A percentile compares a stretch with the other conserved stretches of the same genome.
Conservation (phyloP, 2,888 invertebrate genomes). For the Cosmia pyralina region DNA sequence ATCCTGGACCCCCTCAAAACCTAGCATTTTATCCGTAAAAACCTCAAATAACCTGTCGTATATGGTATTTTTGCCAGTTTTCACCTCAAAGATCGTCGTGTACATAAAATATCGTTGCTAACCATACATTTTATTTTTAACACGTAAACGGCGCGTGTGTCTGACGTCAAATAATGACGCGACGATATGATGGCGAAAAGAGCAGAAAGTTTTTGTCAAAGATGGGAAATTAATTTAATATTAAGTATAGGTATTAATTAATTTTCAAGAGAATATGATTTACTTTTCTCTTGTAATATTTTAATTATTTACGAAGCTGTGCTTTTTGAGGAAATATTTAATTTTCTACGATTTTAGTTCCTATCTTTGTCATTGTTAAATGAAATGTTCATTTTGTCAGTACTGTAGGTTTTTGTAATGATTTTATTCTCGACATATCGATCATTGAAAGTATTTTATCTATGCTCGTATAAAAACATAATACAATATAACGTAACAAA, state of each 20-base stretch:
- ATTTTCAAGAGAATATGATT: slow-evolving; percentile 23
- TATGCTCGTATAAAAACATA: no score
- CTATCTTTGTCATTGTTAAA: not conserved
- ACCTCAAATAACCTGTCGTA: not conserved
- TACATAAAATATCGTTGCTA: slow-evolving; percentile 6
- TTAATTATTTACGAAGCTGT: not conserved
- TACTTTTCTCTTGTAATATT: slow-evolving; percentile 13
- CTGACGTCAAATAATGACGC: slow-evolving; percentile 26
- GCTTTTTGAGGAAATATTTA: not conserved
- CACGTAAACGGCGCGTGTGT: slow-evolving; percentile 12
- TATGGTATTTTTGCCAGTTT: not conserved
- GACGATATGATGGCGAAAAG: slow-evolving; percentile 5
- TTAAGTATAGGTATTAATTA: slow-evolving; percentile 9
- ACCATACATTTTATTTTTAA: slow-evolving; percentile 17
- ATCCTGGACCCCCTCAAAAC: no score
- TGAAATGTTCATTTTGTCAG: not conserved
- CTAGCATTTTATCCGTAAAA: not conserved
- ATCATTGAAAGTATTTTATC: not conserved
- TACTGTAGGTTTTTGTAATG: not conserved
- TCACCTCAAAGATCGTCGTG: not conserved
- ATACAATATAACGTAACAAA: no score
- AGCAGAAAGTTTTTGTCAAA: slow-evolving; percentile 24
- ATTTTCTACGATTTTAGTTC: not conserved
- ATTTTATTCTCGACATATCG: not conserved
- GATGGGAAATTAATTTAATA: slow-evolving; percentile 29